A percentile compares a stretch with the other conserved stretches of the same genome.
phyloP scores from a whole-genome alignment of 2,113 vertebrate species.

The Oncorhynchus clarkii region DNA sequence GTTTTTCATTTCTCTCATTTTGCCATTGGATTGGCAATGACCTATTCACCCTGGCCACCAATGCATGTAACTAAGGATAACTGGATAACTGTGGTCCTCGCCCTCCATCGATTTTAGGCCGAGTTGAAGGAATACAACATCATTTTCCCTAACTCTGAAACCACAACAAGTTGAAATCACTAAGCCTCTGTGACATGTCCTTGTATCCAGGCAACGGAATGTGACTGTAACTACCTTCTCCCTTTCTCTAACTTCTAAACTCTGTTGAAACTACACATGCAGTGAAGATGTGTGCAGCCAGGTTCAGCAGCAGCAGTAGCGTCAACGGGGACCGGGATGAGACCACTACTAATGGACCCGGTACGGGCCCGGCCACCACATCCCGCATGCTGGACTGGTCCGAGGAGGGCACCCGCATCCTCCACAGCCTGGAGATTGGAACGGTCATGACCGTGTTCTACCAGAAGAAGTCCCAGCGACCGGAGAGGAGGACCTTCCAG shows the following conservation, averaged over 20 bases:
- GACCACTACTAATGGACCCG: conserved; percentile 18
- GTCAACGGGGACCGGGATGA: conserved; percentile 74
- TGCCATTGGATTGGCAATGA: neutral
- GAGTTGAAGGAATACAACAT: neutral
- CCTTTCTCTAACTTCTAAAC: neutral
- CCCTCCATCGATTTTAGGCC: neutral
- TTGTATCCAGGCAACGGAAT: neutral
- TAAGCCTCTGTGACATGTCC: neutral
- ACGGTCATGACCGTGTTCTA: conserved; percentile 83
- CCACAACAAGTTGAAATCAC: neutral
- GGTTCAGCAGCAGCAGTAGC: conserved; percentile 70
- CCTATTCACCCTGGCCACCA: neutral
- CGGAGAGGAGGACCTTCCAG: conserved; percentile 83
- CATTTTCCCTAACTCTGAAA: neutral
- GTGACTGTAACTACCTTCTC: neutral
- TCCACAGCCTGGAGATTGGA: conserved; percentile 79
- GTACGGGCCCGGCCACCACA: conserved; percentile 38
- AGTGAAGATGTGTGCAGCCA: conserved; percentile 79
- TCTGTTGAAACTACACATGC: conserved; percentile 30
- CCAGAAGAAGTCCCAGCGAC: conserved; percentile 85
- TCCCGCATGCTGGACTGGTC: conserved; percentile 66
- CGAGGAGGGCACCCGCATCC: conserved; percentile 71
- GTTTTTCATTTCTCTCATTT: neutral
- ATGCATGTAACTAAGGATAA: conserved; percentile 13
- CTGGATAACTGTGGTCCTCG: neutral